Base-by-base conservation (phyloP, 92 coral and sea anemone genomes). In the Epizoanthus rinbou region DNA sequence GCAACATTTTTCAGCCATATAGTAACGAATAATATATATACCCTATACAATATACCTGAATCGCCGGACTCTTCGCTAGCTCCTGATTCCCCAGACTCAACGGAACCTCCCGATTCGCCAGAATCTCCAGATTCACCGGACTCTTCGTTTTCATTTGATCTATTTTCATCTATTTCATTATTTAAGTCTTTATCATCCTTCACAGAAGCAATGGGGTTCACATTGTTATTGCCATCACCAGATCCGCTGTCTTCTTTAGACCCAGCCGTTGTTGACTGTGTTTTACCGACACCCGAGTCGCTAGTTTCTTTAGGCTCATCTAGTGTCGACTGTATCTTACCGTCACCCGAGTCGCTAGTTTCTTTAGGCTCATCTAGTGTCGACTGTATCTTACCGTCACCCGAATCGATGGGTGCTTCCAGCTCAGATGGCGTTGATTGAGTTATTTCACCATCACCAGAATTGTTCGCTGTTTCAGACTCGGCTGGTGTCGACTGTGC, bases 1-100 rank as follows among this genome's bases (percentile, higher is more conserved):
- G 31, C 31, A 28, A 28, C 0, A 28, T 28, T 28, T 0, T 0
- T 28, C 31, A 28, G 1, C 31, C 2, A 28, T 28, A 28, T 28
- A 28, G 2, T 28, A 28, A 28, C 2, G 31, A 28, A 28, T 28
- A 28, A 28, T 3, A 63, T 8, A 3, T 7, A 22, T 21, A 8
- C 75, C 6, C 9, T 1, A 3, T 0, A 1, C 1, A 69, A 19
- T n/a, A 66, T 78, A 23, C n/a, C 74, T 25, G 50, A 63, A 14
- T 81, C 80, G 24, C 84, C 87, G 45, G 74, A 65, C 1, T 75
- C 74, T 53, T 69, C 86, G 16, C 17, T 6, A 19, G 74, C 85
- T 9, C 86, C 91, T 1, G 91, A 80, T 9, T 90, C 93, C 8
- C 85, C 94, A 11, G 89, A 85, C 19, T 90, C 90, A 33, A 65